Conservation (phyloP, 2,113 vertebrate genomes). For the Dasyornis broadbenti region DNA sequence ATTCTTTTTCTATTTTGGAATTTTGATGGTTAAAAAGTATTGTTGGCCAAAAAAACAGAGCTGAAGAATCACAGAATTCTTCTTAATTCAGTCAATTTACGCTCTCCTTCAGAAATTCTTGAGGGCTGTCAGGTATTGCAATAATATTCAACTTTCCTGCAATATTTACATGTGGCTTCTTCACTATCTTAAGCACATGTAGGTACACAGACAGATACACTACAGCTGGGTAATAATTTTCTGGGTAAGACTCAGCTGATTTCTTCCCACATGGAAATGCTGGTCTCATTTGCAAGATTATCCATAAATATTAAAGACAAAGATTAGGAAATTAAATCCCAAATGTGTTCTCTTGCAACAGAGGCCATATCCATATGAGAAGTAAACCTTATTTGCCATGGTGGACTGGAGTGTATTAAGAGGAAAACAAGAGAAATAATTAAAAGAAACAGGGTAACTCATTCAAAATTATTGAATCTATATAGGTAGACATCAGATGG, state of each 20-base stretch:
- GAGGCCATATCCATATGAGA: background rate
- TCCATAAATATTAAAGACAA: background rate
- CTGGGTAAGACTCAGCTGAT: background rate
- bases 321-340: background rate
- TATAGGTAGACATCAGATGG: background rate
- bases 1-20: conserved; percentile 1
- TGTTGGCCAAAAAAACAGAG: background rate
- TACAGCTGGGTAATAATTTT: background rate
- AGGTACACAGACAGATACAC: background rate
- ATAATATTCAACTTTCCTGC: background rate
- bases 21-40: background rate
- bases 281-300: background rate
- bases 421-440: background rate
- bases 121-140: background rate
- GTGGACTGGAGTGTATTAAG: background rate
- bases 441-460: background rate
- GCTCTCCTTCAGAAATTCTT: background rate
- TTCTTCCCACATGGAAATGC: background rate
- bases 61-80: background rate
- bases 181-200: background rate
- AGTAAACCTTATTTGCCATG: background rate
- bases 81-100: background rate
- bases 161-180: background rate
- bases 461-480: background rate
- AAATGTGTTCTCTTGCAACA: background rate